Conservation (phyloP, 2,797 vertebrate genomes). For the Acanthopagrus latus region DNA sequence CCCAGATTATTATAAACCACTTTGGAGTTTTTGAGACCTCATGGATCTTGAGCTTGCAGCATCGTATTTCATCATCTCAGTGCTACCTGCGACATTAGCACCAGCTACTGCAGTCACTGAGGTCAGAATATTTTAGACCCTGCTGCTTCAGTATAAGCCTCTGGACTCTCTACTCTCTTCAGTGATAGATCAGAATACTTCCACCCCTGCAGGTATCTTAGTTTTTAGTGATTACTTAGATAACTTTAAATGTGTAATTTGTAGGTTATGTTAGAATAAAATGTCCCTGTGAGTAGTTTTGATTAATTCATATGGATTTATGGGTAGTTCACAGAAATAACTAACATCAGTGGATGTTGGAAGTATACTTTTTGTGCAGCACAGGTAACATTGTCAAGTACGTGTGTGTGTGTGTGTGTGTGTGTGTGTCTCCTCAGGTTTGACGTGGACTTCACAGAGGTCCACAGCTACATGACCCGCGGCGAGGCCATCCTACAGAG, state of each 20-base stretch:
- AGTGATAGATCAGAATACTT: background rate
- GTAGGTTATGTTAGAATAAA: background rate
- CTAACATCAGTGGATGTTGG: background rate
- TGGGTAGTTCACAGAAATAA: background rate
- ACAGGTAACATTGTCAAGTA: background rate
- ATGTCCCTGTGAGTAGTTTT: background rate
- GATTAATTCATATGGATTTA: background rate
- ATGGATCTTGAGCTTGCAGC: no score
- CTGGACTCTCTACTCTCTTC: background rate
- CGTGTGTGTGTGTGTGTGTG: constrained; percentile 5
- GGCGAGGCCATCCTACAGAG: constrained; percentile 96
- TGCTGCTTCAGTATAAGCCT: no score
- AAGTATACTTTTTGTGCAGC: background rate
- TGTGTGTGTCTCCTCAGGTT: constrained; percentile 83
- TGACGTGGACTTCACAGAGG: constrained; percentile 96
- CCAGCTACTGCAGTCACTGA: no score
- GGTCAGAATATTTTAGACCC: no score
- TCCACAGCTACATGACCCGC: constrained; percentile 98
- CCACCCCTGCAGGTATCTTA: constrained; percentile 3
- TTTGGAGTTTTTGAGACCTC: no score
- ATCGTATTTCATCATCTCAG: no score
- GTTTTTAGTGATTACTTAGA: constrained; percentile 5
- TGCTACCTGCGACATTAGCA: no score
- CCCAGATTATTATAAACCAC: no score
- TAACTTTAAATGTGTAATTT: background rate